Evolutionary conservation across 35 echinoderm and acorn worm species (phyloP), one percentile per base, ranked within the genome.

Genomic region (Apostichopus japonicus): DNA sequence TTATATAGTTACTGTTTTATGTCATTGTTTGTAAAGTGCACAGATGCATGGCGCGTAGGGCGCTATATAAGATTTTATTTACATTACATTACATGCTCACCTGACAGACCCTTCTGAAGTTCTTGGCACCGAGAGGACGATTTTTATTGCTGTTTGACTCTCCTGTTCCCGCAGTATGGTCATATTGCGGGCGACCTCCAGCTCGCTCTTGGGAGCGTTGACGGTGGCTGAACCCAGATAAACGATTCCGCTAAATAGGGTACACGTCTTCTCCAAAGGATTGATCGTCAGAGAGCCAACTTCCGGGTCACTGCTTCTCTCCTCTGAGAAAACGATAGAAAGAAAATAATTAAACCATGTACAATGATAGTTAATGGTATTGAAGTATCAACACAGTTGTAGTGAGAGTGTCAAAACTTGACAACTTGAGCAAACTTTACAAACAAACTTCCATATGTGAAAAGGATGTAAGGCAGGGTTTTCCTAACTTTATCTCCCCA

Each of bases 211-310:
- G 8, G 97, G 97, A 5, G 97, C 97, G 77, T 99, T 96, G 55
- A 99, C 93, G 6, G 94, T 96, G 2, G 97, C 94, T 27, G 97
- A 94, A 10, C 97, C 97, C 21, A 99, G 97, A 65, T 99, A 99
- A 81, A 99, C 93, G 88, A 99, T 99, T 6, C 95, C 86, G 75
- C 92, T 96, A 73, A 99, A 99, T 65, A 99, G 23, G 8, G 95
- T 96, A 67, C 93, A 96, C 19, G 92, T 93, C 77, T 93, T 95
- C 44, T 99, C 97, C 19, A 96, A 27, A 8, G 92, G 95, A n/a
- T 86, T 88, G n/a, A 98, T 80, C 10, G 56, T 25, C 11, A 91
- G 73, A 15, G 82, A 82, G 14, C 86, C 77, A 53, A 79, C 87
- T 10, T 62, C 52, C 23, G 67, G 53, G 11, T 57, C 51, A 10